phyloP scores from a whole-genome alignment of 2,113 vertebrate species.

The cattle (Bos taurus) region ARS-UCD2.0 NC_037335.1:26731501-26732000 shows the following conservation, averaged over 20 bases:
- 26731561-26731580: neutral
- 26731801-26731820: neutral
- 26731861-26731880: neutral
- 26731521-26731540: neutral
- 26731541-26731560: neutral
- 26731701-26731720: neutral
- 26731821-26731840: neutral
- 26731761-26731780: neutral
- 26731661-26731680: neutral
- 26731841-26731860: neutral
- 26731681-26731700: neutral
- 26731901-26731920: neutral
- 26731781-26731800: neutral
- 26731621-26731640: neutral
- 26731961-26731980: neutral
- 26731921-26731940: neutral
- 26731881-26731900: neutral
- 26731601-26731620: neutral
- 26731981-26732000: neutral
- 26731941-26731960: neutral
- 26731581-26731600: neutral
- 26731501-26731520: neutral
- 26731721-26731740: neutral
- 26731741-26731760: neutral
- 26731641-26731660: neutral